phyloP scores from a whole-genome alignment of 2,113 vertebrate species.

The Pongo pygmaeus region DNA sequence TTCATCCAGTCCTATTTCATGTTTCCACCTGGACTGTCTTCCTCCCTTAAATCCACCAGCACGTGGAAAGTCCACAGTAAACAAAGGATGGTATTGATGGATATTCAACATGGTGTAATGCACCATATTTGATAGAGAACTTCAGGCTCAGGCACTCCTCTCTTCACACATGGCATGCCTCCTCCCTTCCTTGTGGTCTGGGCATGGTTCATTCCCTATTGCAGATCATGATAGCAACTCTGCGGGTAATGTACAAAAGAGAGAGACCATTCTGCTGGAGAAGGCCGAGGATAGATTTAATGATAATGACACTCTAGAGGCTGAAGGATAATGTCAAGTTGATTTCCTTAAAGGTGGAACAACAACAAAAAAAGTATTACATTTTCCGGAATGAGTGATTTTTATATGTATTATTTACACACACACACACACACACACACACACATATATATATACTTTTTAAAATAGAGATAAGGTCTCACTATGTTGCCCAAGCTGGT shows the following conservation, averaged over 20 bases:
- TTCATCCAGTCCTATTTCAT: neutral
- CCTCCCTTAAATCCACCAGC: neutral
- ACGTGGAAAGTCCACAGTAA: neutral
- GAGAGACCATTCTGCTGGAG: neutral
- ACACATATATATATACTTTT: too few relatives aligned
- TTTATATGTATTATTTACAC: too few relatives aligned
- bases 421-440: too few relatives aligned
- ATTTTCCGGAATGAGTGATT: constrained; percentile 39
- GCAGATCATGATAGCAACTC: neutral
- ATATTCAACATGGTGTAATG: neutral
- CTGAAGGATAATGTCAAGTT: neutral
- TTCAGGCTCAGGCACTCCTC: neutral
- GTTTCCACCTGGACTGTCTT: neutral
- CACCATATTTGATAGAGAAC: neutral
- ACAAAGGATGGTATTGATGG: neutral
- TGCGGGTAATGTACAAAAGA: neutral
- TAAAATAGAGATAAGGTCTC: too few relatives aligned
- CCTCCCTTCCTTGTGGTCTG: neutral
- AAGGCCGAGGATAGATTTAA: neutral
- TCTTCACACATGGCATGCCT: neutral
- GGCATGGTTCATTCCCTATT: neutral
- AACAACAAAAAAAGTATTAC: neutral
- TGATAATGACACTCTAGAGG: neutral
- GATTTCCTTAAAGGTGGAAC: constrained; percentile 24
- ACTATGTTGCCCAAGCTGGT: too few relatives aligned